Conservation (phyloP, 2,797 vertebrate genomes). For the Liasis olivaceus region DNA sequence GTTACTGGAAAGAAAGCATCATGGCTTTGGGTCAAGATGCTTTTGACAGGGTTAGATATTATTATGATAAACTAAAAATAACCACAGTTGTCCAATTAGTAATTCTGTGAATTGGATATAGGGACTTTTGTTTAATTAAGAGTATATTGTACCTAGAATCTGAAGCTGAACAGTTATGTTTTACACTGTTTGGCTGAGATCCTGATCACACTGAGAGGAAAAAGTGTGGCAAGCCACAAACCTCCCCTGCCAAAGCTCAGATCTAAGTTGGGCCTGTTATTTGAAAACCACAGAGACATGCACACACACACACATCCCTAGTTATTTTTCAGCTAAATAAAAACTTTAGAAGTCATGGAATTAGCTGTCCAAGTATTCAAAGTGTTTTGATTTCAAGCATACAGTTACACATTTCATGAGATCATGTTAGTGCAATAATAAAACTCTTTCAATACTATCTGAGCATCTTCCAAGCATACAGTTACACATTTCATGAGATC, state of each 20-base stretch:
- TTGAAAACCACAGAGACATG: neutral
- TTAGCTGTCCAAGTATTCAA: neutral
- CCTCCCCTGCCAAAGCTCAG: neutral
- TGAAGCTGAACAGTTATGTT: neutral
- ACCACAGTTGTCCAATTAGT: neutral
- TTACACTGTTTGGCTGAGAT: neutral
- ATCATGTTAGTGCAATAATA: neutral
- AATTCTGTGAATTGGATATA: neutral
- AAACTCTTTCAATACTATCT: neutral
- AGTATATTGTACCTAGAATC: neutral
- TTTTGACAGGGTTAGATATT: neutral
- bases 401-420: neutral
- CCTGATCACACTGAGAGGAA: neutral
- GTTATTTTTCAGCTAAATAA: neutral
- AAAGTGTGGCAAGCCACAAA: neutral
- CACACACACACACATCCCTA: neutral
- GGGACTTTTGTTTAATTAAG: neutral
- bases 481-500: neutral
- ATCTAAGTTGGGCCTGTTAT: neutral
- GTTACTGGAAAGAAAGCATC: neutral
- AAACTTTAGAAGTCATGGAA: neutral
- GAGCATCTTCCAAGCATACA: neutral
- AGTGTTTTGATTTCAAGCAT: neutral
- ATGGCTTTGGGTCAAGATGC: neutral
- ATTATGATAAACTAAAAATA: neutral